A percentile compares a stretch with the other conserved stretches of the same genome.
Conservation (phyloP, 2,113 vertebrate species). For the Thamnaconus septentrionalis region DNA sequence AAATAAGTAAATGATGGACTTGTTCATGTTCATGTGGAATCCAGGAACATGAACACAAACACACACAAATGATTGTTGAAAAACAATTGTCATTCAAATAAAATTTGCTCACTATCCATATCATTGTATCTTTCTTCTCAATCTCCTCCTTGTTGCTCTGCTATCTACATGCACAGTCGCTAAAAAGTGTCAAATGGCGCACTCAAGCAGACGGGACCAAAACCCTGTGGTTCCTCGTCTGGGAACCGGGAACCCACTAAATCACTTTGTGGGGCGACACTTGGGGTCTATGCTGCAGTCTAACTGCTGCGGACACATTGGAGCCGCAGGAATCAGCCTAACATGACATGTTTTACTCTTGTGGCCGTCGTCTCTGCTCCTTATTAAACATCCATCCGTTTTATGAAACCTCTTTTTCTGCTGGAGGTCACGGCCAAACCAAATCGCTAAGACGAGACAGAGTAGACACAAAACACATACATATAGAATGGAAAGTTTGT, state of each 20-base stretch:
- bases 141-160: too few species aligned
- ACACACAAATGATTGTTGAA: too few species aligned
- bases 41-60: too few species aligned
- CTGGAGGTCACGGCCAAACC: conserved; percentile 2
- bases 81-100: too few species aligned
- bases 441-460: too few species aligned
- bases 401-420: background rate
- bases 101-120: too few species aligned
- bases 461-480: conserved; percentile 2
- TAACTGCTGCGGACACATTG: conserved; percentile 28
- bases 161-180: too few species aligned
- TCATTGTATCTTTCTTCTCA: too few species aligned
- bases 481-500: too few species aligned
- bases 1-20: too few species aligned
- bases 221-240: conserved; percentile 6
- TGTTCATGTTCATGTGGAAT: too few species aligned
- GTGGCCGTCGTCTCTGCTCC: background rate
- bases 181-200: background rate
- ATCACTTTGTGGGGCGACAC: background rate
- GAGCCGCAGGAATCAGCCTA: conserved; percentile 19
- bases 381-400: background rate
- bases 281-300: conserved; percentile 21
- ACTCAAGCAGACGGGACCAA: background rate
- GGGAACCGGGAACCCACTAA: background rate
- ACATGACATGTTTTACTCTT: background rate